Evolutionary conservation across 2,888 invertebrate species (phyloP).

Genomic region (Chironomus tentans): DNA sequence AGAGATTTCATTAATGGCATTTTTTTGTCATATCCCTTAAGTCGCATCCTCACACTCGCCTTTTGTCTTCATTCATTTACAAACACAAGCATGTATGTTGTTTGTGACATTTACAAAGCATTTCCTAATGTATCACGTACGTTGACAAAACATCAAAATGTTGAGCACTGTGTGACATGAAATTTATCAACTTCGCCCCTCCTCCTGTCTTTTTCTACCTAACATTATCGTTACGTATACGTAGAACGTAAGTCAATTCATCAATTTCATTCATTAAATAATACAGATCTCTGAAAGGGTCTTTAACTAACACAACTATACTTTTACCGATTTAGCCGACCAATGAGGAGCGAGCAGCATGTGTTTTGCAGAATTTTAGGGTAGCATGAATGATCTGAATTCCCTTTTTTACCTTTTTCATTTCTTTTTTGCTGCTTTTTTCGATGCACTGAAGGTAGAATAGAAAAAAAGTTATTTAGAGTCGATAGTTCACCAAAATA

Average conservation of each 20-base stretch:
- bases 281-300: background rate
- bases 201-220: background rate
- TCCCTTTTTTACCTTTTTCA: too few relatives aligned
- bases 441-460: too few relatives aligned
- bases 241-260: background rate
- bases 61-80: too few relatives aligned
- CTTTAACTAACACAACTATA: background rate
- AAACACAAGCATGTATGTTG: too few relatives aligned
- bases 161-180: too few relatives aligned
- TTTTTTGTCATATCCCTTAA: too few relatives aligned
- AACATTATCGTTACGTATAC: background rate
- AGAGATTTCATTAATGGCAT: too few relatives aligned
- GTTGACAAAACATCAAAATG: too few relatives aligned
- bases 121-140: too few relatives aligned
- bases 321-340: background rate
- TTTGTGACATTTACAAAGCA: too few relatives aligned
- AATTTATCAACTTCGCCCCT: background rate
- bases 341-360: slow-evolving; percentile 8
- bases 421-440: too few relatives aligned
- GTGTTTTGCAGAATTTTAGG: background rate
- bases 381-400: background rate
- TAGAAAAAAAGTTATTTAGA: slow-evolving; percentile 11
- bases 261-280: background rate
- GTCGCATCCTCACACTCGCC: too few relatives aligned
- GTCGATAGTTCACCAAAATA: slow-evolving; percentile 10